These are phyloP conservation scores for Tachina lurida DNA, from an alignment of 2,888 invertebrate genomes.

Conservation along the genomic window DNA sequence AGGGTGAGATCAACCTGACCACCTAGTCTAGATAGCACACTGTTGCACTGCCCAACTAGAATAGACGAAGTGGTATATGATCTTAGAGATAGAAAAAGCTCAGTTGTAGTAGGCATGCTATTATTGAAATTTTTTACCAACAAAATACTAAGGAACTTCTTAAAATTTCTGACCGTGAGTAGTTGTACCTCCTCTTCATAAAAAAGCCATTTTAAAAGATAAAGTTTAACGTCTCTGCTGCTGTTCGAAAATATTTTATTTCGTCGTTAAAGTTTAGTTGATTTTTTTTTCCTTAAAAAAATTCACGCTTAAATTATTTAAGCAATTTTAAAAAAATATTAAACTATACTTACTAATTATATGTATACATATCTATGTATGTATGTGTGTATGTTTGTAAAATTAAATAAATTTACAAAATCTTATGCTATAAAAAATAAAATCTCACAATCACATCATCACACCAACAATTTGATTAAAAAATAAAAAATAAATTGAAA, in stretches of 20 bases:
- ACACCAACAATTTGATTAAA: constrained; percentile 4
- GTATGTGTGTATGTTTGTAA: neutral
- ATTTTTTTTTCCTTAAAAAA: neutral
- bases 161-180: too few relatives aligned
- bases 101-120: too few relatives aligned
- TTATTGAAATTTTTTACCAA: too few relatives aligned
- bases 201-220: too few relatives aligned
- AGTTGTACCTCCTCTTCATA: too few relatives aligned
- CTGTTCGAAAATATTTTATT: constrained; percentile 40
- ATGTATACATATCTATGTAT: neutral
- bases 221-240: neutral
- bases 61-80: too few relatives aligned
- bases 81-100: too few relatives aligned
- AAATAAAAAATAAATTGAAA: neutral
- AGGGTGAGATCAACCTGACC: too few relatives aligned
- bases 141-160: too few relatives aligned
- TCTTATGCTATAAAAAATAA: constrained; percentile 24
- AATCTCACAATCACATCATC: constrained; percentile 4
- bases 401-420: constrained; percentile 51
- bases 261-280: neutral
- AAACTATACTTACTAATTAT: constrained; percentile 11
- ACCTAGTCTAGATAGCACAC: too few relatives aligned
- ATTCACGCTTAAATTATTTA: constrained; percentile 45
- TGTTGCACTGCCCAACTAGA: too few relatives aligned
- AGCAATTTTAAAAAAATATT: constrained; percentile 43